Percentiles rank a stretch among this genome's conserved stretches.
phyloP scores from a whole-genome alignment of 2,888 invertebrate species.

The Cyaniris semiargus region DNA sequence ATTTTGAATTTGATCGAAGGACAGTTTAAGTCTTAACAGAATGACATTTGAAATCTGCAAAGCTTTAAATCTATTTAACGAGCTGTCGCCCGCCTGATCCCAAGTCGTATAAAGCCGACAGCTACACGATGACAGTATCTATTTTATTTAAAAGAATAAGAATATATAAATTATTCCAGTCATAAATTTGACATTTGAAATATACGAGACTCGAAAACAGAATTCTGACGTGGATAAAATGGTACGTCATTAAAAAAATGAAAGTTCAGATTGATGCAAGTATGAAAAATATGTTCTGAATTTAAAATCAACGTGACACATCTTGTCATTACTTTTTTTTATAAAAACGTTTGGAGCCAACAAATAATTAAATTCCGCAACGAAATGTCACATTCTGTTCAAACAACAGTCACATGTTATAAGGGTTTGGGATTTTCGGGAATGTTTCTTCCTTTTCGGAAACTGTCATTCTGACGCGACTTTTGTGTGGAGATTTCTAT shows the following conservation, averaged over 20 bases:
- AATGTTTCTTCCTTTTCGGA: slow-evolving; percentile 1
- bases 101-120: slow-evolving; percentile 15
- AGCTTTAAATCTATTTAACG: slow-evolving; percentile 19
- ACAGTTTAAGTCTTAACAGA: neutral
- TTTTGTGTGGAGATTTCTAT: neutral
- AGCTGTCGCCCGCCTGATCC: slow-evolving; percentile 1
- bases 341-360: neutral
- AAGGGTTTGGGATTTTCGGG: slow-evolving; percentile 9
- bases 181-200: neutral
- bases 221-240: neutral
- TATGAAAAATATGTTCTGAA: slow-evolving; percentile 8
- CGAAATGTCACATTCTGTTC: neutral
- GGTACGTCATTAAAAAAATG: neutral
- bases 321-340: slow-evolving; percentile 11
- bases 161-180: neutral
- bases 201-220: neutral
- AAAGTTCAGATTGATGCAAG: neutral
- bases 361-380: neutral
- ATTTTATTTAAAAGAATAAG: neutral
- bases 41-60: neutral
- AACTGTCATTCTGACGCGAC: neutral
- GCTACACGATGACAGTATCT: slow-evolving; percentile 2
- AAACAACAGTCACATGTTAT: slow-evolving; percentile 9
- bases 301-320: neutral
- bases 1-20: neutral